These are phyloP conservation scores for Adela reaumurella DNA, from an alignment of 2,888 invertebrate species.

Conservation along the genomic window DNA sequence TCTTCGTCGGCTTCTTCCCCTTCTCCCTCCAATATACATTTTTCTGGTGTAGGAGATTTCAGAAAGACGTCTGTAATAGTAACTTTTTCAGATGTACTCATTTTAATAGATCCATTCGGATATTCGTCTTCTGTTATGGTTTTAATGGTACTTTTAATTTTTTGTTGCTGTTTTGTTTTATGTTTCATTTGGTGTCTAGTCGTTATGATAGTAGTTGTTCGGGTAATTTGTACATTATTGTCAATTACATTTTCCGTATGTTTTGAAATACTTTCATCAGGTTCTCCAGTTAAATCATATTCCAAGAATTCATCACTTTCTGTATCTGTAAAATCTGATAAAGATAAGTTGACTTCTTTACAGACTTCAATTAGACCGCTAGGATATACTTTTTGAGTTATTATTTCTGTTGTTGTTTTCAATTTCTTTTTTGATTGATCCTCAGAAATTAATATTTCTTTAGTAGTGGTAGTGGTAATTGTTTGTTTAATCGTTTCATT, in stretches of 20 bases:
- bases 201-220: constrained; percentile 35
- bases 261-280: constrained; percentile 24
- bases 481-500: constrained; percentile 32
- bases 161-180: constrained; percentile 20
- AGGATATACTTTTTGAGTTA: constrained; percentile 34
- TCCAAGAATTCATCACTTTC: constrained; percentile 20
- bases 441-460: constrained; percentile 28
- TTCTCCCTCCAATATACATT: constrained; percentile 14
- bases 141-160: constrained; percentile 33
- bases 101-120: constrained; percentile 39
- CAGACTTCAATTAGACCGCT: constrained; percentile 39
- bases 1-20: constrained; percentile 27
- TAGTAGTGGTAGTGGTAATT: constrained; percentile 34
- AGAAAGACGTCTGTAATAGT: constrained; percentile 34
- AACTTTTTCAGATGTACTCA: constrained; percentile 40
- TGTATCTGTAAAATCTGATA: constrained; percentile 27
- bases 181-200: constrained; percentile 35
- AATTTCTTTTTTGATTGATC: constrained; percentile 34
- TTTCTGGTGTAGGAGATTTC: constrained; percentile 16
- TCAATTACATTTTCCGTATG: constrained; percentile 24
- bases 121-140: constrained; percentile 36
- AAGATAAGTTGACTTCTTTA: constrained; percentile 37
- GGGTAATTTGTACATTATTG: constrained; percentile 26
- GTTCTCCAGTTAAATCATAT: constrained; percentile 23
- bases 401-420: constrained; percentile 35